Evolutionary conservation across 2,888 invertebrate species (phyloP).

Genomic region (Rambutsinella grinnellia): DNA sequence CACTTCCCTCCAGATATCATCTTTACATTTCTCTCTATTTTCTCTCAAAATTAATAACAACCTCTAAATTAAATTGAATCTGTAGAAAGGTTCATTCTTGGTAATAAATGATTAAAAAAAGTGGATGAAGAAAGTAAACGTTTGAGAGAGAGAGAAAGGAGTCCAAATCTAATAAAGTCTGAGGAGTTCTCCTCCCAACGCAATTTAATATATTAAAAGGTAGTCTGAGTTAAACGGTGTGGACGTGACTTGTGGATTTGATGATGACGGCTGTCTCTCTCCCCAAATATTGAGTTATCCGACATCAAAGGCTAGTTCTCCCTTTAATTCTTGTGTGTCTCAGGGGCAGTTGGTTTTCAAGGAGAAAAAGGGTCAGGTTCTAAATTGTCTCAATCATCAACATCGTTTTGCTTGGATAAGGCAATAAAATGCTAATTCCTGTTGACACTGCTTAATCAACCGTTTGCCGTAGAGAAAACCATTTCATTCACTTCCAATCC

Average conservation of each 20-base stretch:
- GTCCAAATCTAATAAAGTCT: too few species aligned
- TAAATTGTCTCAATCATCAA: not conserved
- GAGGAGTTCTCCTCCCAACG: too few species aligned
- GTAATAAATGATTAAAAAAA: slow-evolving; percentile 1
- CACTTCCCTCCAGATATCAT: too few species aligned
- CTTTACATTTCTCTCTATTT: too few species aligned
- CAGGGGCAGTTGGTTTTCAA: slow-evolving; percentile 69
- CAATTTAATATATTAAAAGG: slow-evolving; percentile 20
- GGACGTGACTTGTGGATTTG: slow-evolving; percentile 52
- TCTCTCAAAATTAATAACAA: slow-evolving; percentile 1
- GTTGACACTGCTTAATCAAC: slow-evolving; percentile 78
- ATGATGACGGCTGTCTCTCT: slow-evolving; percentile 43
- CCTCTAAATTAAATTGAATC: slow-evolving; percentile 4
- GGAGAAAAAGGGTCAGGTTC: slow-evolving; percentile 37
- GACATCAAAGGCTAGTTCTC: slow-evolving; percentile 72
- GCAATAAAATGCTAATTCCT: slow-evolving; percentile 81
- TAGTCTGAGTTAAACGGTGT: too few species aligned
- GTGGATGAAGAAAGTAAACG: not conserved
- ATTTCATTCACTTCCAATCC: slow-evolving; percentile 56
- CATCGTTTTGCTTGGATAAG: slow-evolving; percentile 67
- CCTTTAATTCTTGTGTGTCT: slow-evolving; percentile 74
- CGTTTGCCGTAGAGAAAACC: slow-evolving; percentile 66
- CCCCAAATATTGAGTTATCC: slow-evolving; percentile 65
- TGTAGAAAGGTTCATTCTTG: too few species aligned
- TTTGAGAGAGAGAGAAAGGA: too few species aligned